phyloP scores from a whole-genome alignment of 2,797 vertebrate genomes.

The Centroberyx gerrardi region DNA sequence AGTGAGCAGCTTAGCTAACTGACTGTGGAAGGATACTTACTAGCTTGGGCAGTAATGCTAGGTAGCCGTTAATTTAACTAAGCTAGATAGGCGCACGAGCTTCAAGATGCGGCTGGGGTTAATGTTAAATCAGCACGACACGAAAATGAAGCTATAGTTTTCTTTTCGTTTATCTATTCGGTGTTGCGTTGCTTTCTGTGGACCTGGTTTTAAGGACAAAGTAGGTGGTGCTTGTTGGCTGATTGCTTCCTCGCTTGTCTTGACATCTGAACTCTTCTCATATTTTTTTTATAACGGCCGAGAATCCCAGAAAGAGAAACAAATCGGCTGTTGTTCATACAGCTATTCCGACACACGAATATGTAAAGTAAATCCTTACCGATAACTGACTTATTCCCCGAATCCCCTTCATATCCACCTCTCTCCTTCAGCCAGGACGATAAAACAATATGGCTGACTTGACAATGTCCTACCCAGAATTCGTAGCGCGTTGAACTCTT shows the following conservation, averaged over 20 bases:
- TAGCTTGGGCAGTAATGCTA: too few species aligned
- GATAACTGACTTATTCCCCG: conserved; percentile 83
- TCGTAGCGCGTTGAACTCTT: conserved; percentile 45
- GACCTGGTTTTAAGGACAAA: background rate
- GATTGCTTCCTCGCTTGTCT: conserved; percentile 5
- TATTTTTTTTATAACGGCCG: background rate
- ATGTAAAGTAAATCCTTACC: conserved; percentile 63
- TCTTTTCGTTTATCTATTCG: too few species aligned
- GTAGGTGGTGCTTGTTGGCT: background rate
- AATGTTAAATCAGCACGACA: too few species aligned
- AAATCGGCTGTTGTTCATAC: background rate
- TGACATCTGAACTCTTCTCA: background rate
- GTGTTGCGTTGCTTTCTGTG: too few species aligned
- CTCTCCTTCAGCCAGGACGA: conserved; percentile 76
- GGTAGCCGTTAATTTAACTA: too few species aligned
- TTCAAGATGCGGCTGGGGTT: too few species aligned
- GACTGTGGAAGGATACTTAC: too few species aligned
- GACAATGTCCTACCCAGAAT: conserved; percentile 85
- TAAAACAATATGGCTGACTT: conserved; percentile 81
- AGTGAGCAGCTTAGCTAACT: too few species aligned
- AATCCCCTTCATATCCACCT: conserved; percentile 85
- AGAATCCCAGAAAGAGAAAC: background rate
- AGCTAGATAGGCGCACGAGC: too few species aligned
- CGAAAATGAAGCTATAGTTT: too few species aligned
- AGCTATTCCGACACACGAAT: background rate